A percentile compares a stretch with the other conserved stretches of the same genome.
Conservation (phyloP, 2,113 vertebrate genomes). For the Erpornis zantholeuca region DNA sequence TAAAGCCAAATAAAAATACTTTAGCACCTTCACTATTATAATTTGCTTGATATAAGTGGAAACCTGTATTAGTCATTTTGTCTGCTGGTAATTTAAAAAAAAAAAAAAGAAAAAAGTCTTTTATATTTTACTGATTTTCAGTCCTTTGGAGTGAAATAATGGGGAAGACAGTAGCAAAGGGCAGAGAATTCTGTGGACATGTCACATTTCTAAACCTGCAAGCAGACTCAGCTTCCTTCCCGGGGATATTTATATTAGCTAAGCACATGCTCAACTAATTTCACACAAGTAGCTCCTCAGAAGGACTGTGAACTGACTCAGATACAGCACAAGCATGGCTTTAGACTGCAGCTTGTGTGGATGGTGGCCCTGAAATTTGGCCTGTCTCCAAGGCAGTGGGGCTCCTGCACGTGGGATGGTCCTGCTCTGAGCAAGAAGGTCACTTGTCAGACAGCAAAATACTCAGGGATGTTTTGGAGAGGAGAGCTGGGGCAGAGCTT, state of each 20-base stretch:
- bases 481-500: not conserved
- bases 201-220: not conserved
- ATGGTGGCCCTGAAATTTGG: constrained; percentile 3
- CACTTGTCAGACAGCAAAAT: not conserved
- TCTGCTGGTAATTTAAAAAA: not conserved
- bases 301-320: not conserved
- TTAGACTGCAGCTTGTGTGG: not conserved
- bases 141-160: not conserved
- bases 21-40: not conserved
- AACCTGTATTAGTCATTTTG: not conserved
- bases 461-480: not conserved
- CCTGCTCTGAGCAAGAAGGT: not conserved
- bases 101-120: not conserved
- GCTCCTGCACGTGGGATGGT: not conserved
- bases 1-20: constrained; percentile 30
- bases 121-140: not conserved
- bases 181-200: not conserved
- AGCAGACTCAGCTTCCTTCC: not conserved
- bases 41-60: not conserved
- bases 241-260: not conserved
- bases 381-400: not conserved
- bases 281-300: not conserved
- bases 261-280: not conserved
- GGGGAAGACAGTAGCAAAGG: not conserved
- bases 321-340: not conserved